Conservation (phyloP, 2,113 vertebrate genomes). For the Scopus umbretta region DNA sequence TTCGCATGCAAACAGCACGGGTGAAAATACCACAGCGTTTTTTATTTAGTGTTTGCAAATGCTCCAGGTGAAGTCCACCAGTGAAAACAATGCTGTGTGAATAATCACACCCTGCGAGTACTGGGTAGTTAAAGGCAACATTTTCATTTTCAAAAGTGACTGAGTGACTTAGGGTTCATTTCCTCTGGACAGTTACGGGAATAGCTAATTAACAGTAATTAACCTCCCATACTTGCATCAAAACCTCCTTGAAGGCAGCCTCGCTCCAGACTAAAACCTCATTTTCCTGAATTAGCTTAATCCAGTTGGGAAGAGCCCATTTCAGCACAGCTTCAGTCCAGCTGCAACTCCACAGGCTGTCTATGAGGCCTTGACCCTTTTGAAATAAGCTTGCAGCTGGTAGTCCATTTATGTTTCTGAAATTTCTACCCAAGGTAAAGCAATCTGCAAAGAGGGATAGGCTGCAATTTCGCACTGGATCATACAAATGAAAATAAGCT, state of each 20-base stretch:
- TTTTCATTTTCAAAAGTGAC: neutral
- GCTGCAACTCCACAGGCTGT: neutral
- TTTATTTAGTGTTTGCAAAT: neutral
- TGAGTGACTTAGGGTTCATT: neutral
- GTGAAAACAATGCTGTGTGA: neutral
- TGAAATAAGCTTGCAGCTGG: neutral
- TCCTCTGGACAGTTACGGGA: neutral
- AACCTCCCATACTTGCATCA: neutral
- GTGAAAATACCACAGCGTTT: neutral
- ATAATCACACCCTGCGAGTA: neutral
- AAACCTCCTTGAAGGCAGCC: neutral
- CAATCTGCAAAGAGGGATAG: neutral
- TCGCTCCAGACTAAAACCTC: neutral
- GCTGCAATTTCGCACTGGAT: neutral
- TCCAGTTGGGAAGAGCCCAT: neutral
- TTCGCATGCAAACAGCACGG: neutral
- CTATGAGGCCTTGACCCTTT: neutral
- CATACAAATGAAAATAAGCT: neutral
- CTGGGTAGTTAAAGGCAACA: neutral
- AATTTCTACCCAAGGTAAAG: neutral
- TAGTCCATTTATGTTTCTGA: neutral
- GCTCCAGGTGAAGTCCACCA: neutral
- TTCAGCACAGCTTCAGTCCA: neutral
- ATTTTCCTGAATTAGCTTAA: neutral
- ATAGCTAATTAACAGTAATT: slow-evolving; percentile 5